Evolutionary conservation across 2,888 invertebrate species (phyloP).

Genomic region (Caenorhabditis sinica): DNA sequence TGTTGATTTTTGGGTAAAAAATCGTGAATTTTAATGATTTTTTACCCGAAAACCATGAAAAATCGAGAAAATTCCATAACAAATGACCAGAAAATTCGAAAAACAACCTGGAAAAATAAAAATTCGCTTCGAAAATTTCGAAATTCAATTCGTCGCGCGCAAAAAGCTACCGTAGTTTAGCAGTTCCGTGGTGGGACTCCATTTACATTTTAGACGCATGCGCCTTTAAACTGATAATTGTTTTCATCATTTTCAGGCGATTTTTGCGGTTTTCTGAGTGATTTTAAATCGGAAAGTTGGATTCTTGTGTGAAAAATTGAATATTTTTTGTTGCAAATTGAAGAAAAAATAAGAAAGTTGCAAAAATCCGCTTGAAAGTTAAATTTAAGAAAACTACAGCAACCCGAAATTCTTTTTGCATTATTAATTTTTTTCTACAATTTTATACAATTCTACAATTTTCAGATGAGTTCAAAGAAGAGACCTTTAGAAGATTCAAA

Average conservation of each 20-base stretch:
- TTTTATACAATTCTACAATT: no score
- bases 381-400: no score
- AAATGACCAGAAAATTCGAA: background rate
- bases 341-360: no score
- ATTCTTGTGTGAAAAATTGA: background rate
- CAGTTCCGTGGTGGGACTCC: slow-evolving; percentile 5
- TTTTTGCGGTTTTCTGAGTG: background rate
- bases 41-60: background rate
- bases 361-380: no score
- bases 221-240: slow-evolving; percentile 16
- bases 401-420: no score
- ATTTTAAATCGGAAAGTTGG: background rate
- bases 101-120: background rate
- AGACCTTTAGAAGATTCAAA: no score
- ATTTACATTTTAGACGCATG: background rate
- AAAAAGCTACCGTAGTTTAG: background rate
- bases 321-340: no score
- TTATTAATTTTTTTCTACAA: no score
- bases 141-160: background rate
- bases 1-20: no score
- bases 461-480: no score
- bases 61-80: background rate
- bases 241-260: background rate
- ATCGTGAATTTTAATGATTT: background rate
- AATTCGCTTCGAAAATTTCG: background rate